These are phyloP conservation scores for Megathymus violae DNA, from an alignment of 1,140 invertebrate genomes.

Conservation along the genomic window DNA sequence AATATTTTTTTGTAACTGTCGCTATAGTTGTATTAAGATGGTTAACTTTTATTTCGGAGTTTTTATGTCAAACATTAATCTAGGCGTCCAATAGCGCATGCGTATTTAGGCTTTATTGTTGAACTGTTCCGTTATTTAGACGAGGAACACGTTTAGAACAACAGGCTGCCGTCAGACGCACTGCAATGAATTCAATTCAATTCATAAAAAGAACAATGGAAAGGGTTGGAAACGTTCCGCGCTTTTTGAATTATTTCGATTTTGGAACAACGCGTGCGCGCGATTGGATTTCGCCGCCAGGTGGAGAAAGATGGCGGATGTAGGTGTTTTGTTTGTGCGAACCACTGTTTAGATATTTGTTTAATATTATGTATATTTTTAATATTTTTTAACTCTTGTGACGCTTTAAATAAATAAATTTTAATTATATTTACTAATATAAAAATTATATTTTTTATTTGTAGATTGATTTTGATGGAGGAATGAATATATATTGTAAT, in stretches of 20 bases:
- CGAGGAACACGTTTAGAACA: slow-evolving; percentile 34
- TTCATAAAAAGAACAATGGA: slow-evolving; percentile 54
- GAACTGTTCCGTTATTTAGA: slow-evolving; percentile 32
- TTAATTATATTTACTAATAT: too few relatives aligned
- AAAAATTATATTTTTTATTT: too few relatives aligned
- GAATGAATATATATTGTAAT: too few relatives aligned
- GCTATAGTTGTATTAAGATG: too few relatives aligned
- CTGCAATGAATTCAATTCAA: slow-evolving; percentile 40
- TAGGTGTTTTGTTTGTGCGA: slow-evolving; percentile 34
- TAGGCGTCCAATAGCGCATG: neutral
- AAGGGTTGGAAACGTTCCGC: slow-evolving; percentile 39
- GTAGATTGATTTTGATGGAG: too few relatives aligned
- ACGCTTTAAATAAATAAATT: too few relatives aligned
- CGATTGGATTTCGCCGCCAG: slow-evolving; percentile 47
- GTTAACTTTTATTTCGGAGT: too few relatives aligned
- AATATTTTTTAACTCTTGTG: too few relatives aligned
- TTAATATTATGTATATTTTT: slow-evolving; percentile 4
- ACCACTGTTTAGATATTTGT: slow-evolving; percentile 28
- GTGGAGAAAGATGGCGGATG: slow-evolving; percentile 39
- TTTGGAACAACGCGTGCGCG: slow-evolving; percentile 51
- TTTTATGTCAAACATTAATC: neutral
- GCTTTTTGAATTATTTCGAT: slow-evolving; percentile 49
- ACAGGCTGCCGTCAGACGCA: slow-evolving; percentile 35
- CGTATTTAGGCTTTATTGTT: slow-evolving; percentile 9
- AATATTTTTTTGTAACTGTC: too few relatives aligned